Base-by-base conservation (phyloP, 1,140 invertebrate species). In the Nilaparvata lugens region DNA sequence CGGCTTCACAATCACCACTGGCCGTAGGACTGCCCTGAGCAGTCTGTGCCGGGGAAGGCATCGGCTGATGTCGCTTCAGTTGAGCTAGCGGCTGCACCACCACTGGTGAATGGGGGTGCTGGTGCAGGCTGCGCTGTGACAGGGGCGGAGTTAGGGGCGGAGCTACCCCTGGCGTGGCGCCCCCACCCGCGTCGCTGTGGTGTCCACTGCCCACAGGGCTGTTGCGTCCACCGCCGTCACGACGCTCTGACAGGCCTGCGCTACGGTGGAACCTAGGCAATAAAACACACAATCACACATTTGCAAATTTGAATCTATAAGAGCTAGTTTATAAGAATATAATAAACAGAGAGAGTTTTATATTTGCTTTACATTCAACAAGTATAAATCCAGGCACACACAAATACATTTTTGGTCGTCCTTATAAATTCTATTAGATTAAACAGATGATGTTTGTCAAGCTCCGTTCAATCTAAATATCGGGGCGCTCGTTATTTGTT, bases 71-170 rank as follows among this genome's bases (percentile, higher is more conserved):
- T 14, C 52, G 58, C 19, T 92, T 81, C 60, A 96, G 79, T 74
- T 96, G 93, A 19, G 90, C 89, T 43, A 96, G 71, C 9, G 94
- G 89, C 63, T 83, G 77, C 1, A 91, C 72, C 16, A 87, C 81
- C 14, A 83, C 85, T 18, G 93, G 91, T 11, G 31, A 1, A 11
- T 35, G 31, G 71, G 88, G 84, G 19, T 93, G 91, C 75, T 89
- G 95, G 0, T 93, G 91, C 35, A 93, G 91, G 68, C 93, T 76
- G 51, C 93, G 82, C 14, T 91, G 90, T 78, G 95, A 93, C 61
- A 88, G 85, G 73, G 88, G 91, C 55, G 91, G 90, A 78, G 95
- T 94, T 60, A 88, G 85, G 73, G 88, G 91, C 56, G 90, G 88
- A 63, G 55, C 31, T 4, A 11, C 81, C 80, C 13, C 81, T 19